Percentiles rank a stretch among this genome's conserved stretches.
Evolutionary conservation across 37 sponge, comb jelly and placozoan species (phyloP).

Genomic region (Halisarca cf. caerulea): DNA sequence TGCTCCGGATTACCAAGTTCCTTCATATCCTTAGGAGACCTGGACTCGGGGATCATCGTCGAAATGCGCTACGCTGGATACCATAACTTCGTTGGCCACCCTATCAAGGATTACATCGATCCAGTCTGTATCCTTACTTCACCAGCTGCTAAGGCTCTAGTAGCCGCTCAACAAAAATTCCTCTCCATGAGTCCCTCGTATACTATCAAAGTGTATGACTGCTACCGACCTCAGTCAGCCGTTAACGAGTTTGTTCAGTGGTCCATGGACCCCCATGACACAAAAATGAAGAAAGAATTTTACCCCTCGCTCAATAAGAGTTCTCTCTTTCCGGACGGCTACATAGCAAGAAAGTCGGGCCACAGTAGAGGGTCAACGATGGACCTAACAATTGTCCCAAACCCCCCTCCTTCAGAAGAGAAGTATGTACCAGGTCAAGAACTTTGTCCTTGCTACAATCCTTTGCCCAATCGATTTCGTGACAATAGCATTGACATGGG

Average conservation of each 20-base stretch:
- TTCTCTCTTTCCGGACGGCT: constrained; percentile 26
- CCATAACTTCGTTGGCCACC: constrained; percentile 38
- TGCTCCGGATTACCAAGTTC: constrained; percentile 12
- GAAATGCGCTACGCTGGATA: constrained; percentile 23
- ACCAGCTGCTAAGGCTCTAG: constrained; percentile 20
- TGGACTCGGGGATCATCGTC: not conserved
- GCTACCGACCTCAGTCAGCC: constrained; percentile 32
- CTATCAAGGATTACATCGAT: constrained; percentile 22
- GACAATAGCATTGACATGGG: constrained; percentile 44
- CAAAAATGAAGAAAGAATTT: constrained; percentile 32
- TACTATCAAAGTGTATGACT: constrained; percentile 40
- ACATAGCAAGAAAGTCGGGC: constrained; percentile 27
- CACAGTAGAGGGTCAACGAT: constrained; percentile 26
- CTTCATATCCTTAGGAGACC: constrained; percentile 12
- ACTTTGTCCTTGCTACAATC: constrained; percentile 21
- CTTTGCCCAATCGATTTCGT: constrained; percentile 8
- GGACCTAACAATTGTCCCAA: constrained; percentile 32
- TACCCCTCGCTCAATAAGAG: constrained; percentile 26
- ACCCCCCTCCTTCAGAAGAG: constrained; percentile 20
- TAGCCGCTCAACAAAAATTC: constrained; percentile 27
- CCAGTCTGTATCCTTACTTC: constrained; percentile 25
- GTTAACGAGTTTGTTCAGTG: constrained; percentile 30
- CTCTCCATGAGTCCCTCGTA: constrained; percentile 28
- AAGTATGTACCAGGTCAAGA: constrained; percentile 13
- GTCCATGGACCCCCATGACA: constrained; percentile 26